phyloP scores from a whole-genome alignment of 2,113 vertebrate genomes.

The Bufo gargarizans region DNA sequence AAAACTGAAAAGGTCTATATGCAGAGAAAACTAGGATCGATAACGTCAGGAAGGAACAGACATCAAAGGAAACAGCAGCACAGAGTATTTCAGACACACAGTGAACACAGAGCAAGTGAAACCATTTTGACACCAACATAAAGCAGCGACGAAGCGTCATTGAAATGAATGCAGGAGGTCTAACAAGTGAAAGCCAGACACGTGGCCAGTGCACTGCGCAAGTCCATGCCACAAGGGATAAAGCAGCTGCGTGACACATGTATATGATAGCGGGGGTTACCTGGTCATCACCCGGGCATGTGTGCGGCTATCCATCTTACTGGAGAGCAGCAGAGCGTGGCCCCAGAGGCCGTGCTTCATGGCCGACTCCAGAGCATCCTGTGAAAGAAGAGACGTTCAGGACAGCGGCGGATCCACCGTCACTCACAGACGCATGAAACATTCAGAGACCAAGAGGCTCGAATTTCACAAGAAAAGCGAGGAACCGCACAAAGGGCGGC shows the following conservation, averaged over 20 bases:
- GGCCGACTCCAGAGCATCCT: slow-evolving; percentile 95
- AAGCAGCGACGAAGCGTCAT: too few relatives aligned
- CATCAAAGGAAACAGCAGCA: not conserved
- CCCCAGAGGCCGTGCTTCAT: slow-evolving; percentile 98
- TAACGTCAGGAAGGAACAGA: not conserved
- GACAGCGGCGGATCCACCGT: not conserved
- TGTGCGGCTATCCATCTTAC: slow-evolving; percentile 97
- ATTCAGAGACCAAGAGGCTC: not conserved
- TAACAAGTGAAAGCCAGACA: too few relatives aligned
- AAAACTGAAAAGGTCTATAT: not conserved
- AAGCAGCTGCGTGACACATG: too few relatives aligned
- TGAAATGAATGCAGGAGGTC: too few relatives aligned
- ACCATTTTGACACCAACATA: too few relatives aligned
- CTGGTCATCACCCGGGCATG: slow-evolving; percentile 97
- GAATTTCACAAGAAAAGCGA: not conserved
- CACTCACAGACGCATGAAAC: slow-evolving; percentile 3
- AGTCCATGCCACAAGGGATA: not conserved
- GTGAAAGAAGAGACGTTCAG: slow-evolving; percentile 1
- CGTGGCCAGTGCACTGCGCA: not conserved
- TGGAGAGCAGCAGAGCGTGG: slow-evolving; percentile 91
- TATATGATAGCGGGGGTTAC: slow-evolving; percentile 64
- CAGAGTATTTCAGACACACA: not conserved
- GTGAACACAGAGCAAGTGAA: not conserved
- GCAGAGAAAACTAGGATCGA: not conserved
- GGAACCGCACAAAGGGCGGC: not conserved